Evolutionary conservation across 2,797 vertebrate species (phyloP), one percentile per base, ranked within the genome.

Genomic region (Hipposideros larvatus): DNA sequence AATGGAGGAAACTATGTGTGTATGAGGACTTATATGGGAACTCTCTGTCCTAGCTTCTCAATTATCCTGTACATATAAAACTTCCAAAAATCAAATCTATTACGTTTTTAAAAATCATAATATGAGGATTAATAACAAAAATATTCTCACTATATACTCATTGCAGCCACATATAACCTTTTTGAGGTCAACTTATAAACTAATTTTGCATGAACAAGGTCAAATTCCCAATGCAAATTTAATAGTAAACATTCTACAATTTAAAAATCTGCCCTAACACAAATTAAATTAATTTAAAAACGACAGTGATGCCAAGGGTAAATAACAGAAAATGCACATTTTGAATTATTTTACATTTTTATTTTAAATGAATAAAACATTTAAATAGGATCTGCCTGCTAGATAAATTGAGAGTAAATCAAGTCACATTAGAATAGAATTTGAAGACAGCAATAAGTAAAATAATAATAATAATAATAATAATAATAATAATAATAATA

Each of bases 231-330:
- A 15, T 43, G 24, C 1, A 87, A 79, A 63, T 26, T 11, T 70
- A 83, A 73, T 34, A 55, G 11, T 43, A 71, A 70, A 0, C 41
- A 66, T 61, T n/a, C 13, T 31, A 68, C 28, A 70, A 70, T 34
- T 80, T 85, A 53, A 48, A 80, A 41, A 28, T 53, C 11, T 85
- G 2, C 14, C 19, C 24, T 65, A 18, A 57, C 2, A 87, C 16
- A 48, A 92, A 77, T 86, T 59, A 74, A 75, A 57, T 48, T 77
- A 75, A 92, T 51, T 96, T 80, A 92, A 70, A 75, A 37, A 24
- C 22, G 84, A 88, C 7, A n/a, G 4, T 53, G 16, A 80, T 74
- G 21, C n/a, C 34, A 70, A 2, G 61, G 28, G 0, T 59, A 74
- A 90, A 66, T 61, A 66, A 73, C 3, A 74, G 46, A 57, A 86